Conservation (phyloP, 2,888 invertebrate species). For the Tetragonisca angustula region DNA sequence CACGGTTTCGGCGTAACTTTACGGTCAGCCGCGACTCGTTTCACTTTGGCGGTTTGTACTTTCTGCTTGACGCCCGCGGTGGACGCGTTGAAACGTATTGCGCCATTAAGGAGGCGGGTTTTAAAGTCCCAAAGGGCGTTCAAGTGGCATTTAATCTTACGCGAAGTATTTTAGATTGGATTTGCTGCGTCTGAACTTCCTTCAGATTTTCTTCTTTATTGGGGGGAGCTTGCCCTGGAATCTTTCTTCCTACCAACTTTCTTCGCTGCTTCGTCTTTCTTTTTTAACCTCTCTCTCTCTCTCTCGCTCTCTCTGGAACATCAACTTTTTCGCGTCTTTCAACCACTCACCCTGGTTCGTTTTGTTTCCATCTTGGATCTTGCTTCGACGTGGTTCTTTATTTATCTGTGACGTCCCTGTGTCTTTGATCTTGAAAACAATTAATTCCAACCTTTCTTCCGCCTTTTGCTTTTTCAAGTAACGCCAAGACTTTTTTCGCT, state of each 20-base stretch:
- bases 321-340: background rate
- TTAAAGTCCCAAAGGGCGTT: constrained; percentile 5
- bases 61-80: constrained; percentile 27
- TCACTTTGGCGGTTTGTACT: background rate
- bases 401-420: no score
- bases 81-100: constrained; percentile 27
- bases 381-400: no score
- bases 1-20: background rate
- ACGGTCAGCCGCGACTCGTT: constrained; percentile 28
- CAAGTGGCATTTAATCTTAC: constrained; percentile 24
- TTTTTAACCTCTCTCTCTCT: background rate
- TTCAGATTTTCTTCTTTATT: background rate
- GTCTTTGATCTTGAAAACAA: no score
- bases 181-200: background rate
- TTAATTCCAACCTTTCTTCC: no score
- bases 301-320: background rate
- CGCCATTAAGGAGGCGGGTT: constrained; percentile 33
- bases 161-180: constrained; percentile 1
- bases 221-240: no score
- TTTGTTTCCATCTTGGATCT: no score
- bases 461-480: no score
- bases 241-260: background rate
- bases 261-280: background rate
- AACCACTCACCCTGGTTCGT: no score
- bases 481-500: no score